Base-by-base conservation (phyloP, 2,797 vertebrate genomes). In the Leuciscus waleckii region DNA sequence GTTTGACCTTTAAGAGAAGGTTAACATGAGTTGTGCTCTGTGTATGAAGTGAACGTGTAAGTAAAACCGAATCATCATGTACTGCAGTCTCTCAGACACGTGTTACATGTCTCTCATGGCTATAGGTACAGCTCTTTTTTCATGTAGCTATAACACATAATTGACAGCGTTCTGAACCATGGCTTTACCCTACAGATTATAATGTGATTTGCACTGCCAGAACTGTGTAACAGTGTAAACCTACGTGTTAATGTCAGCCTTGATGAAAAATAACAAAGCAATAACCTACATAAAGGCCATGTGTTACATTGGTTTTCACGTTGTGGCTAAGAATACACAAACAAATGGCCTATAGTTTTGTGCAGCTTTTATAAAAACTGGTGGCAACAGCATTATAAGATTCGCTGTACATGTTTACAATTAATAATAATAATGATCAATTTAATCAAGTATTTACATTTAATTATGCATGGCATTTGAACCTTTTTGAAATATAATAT, bases 1-100 rank as follows among this genome's bases (percentile, higher is more conserved):
- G 5, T 77, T 77, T 77, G 82, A 68, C 73, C 82, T 83, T 69
- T 77, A 54, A 16, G 17, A 78, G 63, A 58, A 77, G 58, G 16
- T 76, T 67, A 67, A 67, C 23, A 11, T 21, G 35, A 8, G 9
- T 6, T 46, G 1, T 21, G 63, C 8, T 43, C 43, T 29, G 17
- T 54, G 29, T 7, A 19, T 68, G 4, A 73, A 35, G 32, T 65
- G 16, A 68, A 83, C 19, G 39, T 29, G 37, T 46, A 80, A 63
- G 56, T 51, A 21, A 65, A 41, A 58, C 35, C 21, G n/a, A 17
- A 58, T 41, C 16, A 29, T 73, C 23, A 32, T 58, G 37, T 23
- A 46, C 37, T 19, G 51, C 16, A 29, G 49, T 21, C 68, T 61
- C n/a, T 73, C 35, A 32, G 49, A 71, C 51, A 71, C 7, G 9